A percentile compares a stretch with the other conserved stretches of the same genome.
Evolutionary conservation across 2,113 vertebrate species (phyloP).

Genomic region (Pelobates fuscus): DNA sequence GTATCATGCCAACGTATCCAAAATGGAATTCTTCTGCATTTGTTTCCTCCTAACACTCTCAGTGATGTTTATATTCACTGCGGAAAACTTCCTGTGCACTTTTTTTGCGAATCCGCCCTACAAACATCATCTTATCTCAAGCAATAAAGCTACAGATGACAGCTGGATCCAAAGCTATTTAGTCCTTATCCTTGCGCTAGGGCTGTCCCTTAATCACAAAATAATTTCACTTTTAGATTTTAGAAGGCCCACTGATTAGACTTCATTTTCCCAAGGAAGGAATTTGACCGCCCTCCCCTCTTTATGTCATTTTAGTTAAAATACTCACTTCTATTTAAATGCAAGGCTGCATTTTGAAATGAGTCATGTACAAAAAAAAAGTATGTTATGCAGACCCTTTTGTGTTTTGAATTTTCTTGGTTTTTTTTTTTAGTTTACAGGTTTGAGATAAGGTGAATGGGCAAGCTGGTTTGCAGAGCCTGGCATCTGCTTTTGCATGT

Average conservation of each 20-base stretch:
- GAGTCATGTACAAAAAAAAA: no score
- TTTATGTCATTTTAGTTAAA: no score
- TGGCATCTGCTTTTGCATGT: neutral
- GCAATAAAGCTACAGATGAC: constrained; percentile 27
- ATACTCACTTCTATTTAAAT: no score
- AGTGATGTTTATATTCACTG: neutral
- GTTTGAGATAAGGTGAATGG: neutral
- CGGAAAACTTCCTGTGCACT: constrained; percentile 1
- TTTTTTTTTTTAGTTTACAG: neutral
- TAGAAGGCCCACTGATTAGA: neutral
- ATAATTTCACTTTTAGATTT: neutral
- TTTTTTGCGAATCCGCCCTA: neutral
- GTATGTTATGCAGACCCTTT: neutral
- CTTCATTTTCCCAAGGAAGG: neutral
- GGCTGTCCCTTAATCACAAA: neutral
- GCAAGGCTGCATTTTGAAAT: no score
- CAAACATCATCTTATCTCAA: constrained; percentile 2
- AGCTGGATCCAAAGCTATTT: constrained; percentile 4
- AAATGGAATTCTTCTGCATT: neutral
- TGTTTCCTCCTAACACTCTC: neutral
- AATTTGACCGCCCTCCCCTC: neutral
- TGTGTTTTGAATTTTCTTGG: neutral
- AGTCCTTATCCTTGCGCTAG: neutral
- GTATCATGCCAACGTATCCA: neutral
- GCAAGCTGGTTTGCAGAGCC: neutral